Conservation (phyloP, 1,140 invertebrate species). For the Mamestra configurata region DNA sequence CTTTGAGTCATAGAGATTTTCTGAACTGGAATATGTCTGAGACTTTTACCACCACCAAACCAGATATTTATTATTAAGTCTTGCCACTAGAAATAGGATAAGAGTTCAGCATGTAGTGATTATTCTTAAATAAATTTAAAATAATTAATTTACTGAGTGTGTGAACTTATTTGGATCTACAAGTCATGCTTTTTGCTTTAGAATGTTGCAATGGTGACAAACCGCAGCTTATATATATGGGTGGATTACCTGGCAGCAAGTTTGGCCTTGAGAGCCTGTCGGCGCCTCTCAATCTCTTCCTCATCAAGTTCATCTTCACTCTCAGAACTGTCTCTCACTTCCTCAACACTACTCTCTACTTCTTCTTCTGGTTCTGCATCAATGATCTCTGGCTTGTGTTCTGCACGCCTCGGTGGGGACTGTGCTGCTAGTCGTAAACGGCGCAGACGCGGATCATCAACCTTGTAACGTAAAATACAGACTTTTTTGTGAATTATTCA, state of each 20-base stretch:
- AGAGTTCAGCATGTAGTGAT: too few species aligned
- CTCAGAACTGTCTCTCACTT: conserved; percentile 89
- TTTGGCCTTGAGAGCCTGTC: conserved; percentile 90
- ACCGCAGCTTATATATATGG: too few species aligned
- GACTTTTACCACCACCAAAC: too few species aligned
- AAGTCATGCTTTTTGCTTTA: too few species aligned
- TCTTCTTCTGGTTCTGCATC: conserved; percentile 89
- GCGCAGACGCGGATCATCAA: conserved; percentile 93
- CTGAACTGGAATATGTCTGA: too few species aligned
- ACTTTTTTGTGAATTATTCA: not conserved
- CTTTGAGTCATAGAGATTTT: too few species aligned
- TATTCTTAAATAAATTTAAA: too few species aligned
- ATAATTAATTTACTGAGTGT: too few species aligned
- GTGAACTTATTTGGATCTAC: too few species aligned
- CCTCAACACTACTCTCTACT: conserved; percentile 75
- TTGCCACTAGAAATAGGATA: too few species aligned
- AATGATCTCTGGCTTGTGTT: conserved; percentile 88
- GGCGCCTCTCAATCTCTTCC: conserved; percentile 94
- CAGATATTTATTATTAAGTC: too few species aligned
- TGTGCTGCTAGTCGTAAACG: conserved; percentile 88
- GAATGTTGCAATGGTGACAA: too few species aligned
- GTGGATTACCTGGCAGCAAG: conserved; percentile 81
- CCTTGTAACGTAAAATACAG: conserved; percentile 62
- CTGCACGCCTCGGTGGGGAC: conserved; percentile 79
- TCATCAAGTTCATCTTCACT: conserved; percentile 91